Conservation (phyloP, 1,140 invertebrate genomes). For the Pomacea maculata region DNA sequence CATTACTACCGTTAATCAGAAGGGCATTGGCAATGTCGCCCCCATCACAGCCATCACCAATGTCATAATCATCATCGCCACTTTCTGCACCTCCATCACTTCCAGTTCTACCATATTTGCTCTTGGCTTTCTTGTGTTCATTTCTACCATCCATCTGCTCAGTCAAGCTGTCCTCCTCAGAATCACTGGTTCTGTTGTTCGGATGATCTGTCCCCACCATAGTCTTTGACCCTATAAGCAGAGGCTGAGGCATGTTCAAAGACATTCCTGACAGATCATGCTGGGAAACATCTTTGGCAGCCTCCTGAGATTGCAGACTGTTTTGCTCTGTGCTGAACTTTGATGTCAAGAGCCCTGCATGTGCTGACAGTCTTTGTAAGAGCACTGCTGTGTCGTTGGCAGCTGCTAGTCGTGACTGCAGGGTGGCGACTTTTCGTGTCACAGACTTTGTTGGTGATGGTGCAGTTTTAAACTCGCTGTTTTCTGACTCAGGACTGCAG, state of each 20-base stretch:
- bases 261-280: neutral
- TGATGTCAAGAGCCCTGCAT: conserved; percentile 5
- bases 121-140: conserved; percentile 23
- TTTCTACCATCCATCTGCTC: conserved; percentile 13
- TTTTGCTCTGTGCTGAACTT: neutral
- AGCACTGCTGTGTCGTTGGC: conserved; percentile 15
- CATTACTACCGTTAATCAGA: too few species aligned
- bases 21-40: too few species aligned
- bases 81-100: too few species aligned
- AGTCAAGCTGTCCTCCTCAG: conserved; percentile 19
- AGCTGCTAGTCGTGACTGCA: conserved; percentile 11
- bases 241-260: conserved; percentile 2
- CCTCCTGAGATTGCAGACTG: neutral
- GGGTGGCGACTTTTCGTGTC: conserved; percentile 26
- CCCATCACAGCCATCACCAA: too few species aligned
- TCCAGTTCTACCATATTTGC: conserved; percentile 17
- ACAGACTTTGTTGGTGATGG: conserved; percentile 22
- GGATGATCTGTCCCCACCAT: conserved; percentile 3
- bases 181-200: conserved; percentile 10
- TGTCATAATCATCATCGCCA: too few species aligned
- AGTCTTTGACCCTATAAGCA: conserved; percentile 12
- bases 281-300: neutral
- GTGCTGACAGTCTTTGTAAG: conserved; percentile 22
- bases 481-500: neutral
- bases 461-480: neutral